Conservation (phyloP, 2,797 vertebrate genomes). For the Cyclopterus lumpus region DNA sequence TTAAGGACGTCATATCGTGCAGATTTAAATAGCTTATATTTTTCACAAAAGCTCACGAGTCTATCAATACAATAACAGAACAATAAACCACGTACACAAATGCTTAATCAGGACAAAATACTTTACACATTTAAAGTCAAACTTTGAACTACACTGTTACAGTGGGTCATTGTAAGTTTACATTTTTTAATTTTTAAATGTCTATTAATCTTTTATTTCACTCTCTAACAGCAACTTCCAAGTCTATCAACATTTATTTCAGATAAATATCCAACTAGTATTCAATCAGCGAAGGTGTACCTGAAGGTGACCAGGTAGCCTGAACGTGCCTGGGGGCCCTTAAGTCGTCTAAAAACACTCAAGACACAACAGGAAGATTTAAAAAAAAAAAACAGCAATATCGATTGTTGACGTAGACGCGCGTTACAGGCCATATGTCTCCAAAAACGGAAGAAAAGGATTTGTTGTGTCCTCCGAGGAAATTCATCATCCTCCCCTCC, state of each 20-base stretch:
- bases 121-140: neutral
- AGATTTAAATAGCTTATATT: neutral
- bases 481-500: slow-evolving; percentile 55
- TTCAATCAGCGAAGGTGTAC: neutral
- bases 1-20: neutral
- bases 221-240: neutral
- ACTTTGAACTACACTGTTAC: neutral
- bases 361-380: slow-evolving; percentile 17
- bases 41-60: neutral
- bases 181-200: too few species aligned
- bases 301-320: neutral
- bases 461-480: slow-evolving; percentile 58
- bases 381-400: slow-evolving; percentile 50
- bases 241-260: neutral
- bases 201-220: neutral
- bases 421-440: slow-evolving; percentile 50
- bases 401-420: slow-evolving; percentile 75
- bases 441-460: slow-evolving; percentile 44
- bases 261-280: neutral
- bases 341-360: neutral
- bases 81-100: neutral
- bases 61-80: neutral
- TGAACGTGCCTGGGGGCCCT: neutral
- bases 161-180: too few species aligned
- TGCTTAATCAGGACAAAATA: neutral